phyloP scores from a whole-genome alignment of 37 sponge, comb jelly and placozoan genomes.

The Haliclona indistincta region DNA sequence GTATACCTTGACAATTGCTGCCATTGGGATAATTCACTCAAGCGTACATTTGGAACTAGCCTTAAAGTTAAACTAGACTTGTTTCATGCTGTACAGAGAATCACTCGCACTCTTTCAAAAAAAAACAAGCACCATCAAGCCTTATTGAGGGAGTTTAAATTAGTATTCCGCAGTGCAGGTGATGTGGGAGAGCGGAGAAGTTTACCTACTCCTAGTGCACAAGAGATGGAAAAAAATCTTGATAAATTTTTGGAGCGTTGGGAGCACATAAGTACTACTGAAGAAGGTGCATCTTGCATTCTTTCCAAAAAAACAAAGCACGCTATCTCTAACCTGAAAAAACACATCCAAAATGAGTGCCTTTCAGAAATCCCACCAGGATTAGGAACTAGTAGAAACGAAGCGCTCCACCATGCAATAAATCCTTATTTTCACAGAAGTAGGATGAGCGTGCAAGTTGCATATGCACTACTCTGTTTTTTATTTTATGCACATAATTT shows the following conservation, averaged over 20 bases:
- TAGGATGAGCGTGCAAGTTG: neutral
- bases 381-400: neutral
- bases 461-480: neutral
- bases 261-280: neutral
- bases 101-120: slow-evolving; percentile 12
- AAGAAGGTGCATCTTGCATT: neutral
- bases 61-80: slow-evolving; percentile 24
- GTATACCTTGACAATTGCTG: slow-evolving; percentile 5
- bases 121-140: neutral
- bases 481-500: neutral
- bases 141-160: slow-evolving; percentile 21
- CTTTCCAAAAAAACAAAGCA: neutral
- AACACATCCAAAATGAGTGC: slow-evolving; percentile 26
- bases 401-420: neutral
- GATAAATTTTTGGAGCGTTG: slow-evolving; percentile 24
- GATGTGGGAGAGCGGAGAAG: slow-evolving; percentile 17
- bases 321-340: slow-evolving; percentile 21
- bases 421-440: neutral
- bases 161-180: slow-evolving; percentile 26
- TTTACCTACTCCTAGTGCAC: slow-evolving; percentile 14
- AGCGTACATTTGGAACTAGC: slow-evolving; percentile 10
- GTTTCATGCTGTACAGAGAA: slow-evolving; percentile 57
- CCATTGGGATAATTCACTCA: neutral
- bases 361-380: slow-evolving; percentile 21
- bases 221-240: slow-evolving; percentile 7